These are phyloP conservation scores for Passer domesticus DNA, from an alignment of 2,113 vertebrate species.

Conservation along the genomic window DNA sequence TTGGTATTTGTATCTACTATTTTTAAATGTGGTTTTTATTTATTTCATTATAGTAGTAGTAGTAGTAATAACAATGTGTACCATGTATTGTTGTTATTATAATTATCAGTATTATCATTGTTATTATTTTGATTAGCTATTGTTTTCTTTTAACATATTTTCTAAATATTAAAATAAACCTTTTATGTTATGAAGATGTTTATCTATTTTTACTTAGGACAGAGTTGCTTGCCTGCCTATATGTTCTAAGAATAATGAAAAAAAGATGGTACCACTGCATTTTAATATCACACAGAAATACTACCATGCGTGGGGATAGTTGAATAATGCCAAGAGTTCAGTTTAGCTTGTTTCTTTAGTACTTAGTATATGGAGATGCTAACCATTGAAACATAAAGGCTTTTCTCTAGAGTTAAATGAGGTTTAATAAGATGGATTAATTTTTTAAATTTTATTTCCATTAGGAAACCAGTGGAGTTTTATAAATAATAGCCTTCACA, in stretches of 20 bases:
- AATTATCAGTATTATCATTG: not conserved
- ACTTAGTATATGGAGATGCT: not conserved
- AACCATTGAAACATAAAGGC: not conserved
- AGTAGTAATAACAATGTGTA: not conserved
- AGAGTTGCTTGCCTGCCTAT: not conserved
- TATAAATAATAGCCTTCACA: conserved; percentile 97
- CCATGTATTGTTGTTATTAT: not conserved
- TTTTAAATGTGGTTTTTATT: not conserved
- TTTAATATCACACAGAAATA: not conserved
- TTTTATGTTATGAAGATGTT: not conserved
- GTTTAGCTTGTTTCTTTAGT: not conserved
- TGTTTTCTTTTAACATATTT: not conserved
- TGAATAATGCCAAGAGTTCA: not conserved
- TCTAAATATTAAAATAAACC: not conserved
- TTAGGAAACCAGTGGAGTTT: conserved; percentile 98
- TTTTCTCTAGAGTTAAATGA: not conserved
- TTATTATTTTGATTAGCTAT: not conserved
- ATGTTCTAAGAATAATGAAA: not conserved
- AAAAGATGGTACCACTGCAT: not conserved
- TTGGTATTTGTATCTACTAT: not conserved
- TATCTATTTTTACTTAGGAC: not conserved
- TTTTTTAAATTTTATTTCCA: not conserved
- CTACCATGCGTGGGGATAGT: not conserved
- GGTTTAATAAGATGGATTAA: not conserved
- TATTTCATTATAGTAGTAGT: not conserved